Evolutionary conservation across 2,888 invertebrate genomes (phyloP).

Genomic region (Mythimna loreyi): DNA sequence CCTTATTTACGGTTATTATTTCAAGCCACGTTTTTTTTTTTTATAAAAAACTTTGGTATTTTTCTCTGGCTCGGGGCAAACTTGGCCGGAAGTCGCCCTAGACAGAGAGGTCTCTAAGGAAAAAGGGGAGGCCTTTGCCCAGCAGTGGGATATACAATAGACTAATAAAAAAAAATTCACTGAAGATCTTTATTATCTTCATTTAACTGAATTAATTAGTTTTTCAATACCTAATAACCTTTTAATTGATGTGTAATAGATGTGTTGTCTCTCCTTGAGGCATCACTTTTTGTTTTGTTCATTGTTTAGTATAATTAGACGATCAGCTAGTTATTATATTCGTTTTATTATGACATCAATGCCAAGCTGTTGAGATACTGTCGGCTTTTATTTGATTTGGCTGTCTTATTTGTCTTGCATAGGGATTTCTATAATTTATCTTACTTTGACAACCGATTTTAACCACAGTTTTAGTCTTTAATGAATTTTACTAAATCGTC

Average conservation of each 20-base stretch:
- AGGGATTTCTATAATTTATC: neutral
- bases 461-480: too few species aligned
- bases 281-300: slow-evolving; percentile 32
- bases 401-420: neutral
- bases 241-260: slow-evolving; percentile 32
- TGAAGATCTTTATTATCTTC: slow-evolving; percentile 17
- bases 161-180: too few species aligned
- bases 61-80: too few species aligned
- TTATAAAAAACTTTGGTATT: too few species aligned
- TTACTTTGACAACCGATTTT: neutral
- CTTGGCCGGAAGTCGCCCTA: too few species aligned
- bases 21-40: neutral
- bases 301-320: slow-evolving; percentile 49
- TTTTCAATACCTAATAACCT: slow-evolving; percentile 30
- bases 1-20: neutral
- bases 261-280: slow-evolving; percentile 40
- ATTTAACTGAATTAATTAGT: slow-evolving; percentile 18
- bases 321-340: slow-evolving; percentile 22
- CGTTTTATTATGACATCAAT: slow-evolving; percentile 40
- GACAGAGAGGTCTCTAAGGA: too few species aligned
- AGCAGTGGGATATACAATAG: too few species aligned
- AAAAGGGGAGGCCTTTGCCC: too few species aligned
- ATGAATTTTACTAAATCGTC: neutral
- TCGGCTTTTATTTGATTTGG: neutral
- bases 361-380: slow-evolving; percentile 14